Evolutionary conservation across 2,888 invertebrate species (phyloP).

Genomic region (Lamellibrachia columna): DNA sequence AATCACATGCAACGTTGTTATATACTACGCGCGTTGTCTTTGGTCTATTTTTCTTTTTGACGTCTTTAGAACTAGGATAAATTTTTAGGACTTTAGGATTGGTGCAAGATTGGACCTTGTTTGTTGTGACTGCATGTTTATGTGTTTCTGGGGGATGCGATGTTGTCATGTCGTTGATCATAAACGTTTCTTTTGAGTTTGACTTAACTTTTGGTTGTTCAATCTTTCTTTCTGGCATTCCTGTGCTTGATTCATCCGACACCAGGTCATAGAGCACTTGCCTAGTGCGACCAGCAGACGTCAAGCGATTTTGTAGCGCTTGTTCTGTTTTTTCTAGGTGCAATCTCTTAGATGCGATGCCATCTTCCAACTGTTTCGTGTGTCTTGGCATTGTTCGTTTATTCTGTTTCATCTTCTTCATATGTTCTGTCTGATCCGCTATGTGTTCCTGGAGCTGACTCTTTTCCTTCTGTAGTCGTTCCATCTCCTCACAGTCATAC

Average conservation of each 20-base stretch:
- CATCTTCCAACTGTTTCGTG: background rate
- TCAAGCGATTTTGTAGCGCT: background rate
- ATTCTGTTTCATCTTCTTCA: background rate
- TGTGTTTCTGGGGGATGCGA: background rate
- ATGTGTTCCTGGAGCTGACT: background rate
- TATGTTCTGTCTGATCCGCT: background rate
- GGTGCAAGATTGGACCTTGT: background rate
- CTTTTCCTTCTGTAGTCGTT: background rate
- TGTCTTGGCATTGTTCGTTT: background rate
- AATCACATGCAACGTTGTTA: background rate
- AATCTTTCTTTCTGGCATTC: background rate
- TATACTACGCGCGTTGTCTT: background rate
- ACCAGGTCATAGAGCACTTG: background rate
- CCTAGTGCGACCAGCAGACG: background rate
- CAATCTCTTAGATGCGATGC: background rate
- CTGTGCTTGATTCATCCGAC: background rate
- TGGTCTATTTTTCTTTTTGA: background rate
- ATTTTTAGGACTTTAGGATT: background rate
- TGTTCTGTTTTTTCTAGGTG: background rate
- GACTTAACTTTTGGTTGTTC: background rate
- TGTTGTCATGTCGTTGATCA: background rate
- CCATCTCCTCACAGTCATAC: background rate
- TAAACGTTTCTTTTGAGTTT: background rate
- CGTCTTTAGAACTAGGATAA: background rate
- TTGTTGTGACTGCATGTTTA: background rate